Percentiles rank a stretch among this genome's conserved stretches.
Evolutionary conservation across 2,113 vertebrate genomes (phyloP).

Genomic region (Saccopteryx leptura): DNA sequence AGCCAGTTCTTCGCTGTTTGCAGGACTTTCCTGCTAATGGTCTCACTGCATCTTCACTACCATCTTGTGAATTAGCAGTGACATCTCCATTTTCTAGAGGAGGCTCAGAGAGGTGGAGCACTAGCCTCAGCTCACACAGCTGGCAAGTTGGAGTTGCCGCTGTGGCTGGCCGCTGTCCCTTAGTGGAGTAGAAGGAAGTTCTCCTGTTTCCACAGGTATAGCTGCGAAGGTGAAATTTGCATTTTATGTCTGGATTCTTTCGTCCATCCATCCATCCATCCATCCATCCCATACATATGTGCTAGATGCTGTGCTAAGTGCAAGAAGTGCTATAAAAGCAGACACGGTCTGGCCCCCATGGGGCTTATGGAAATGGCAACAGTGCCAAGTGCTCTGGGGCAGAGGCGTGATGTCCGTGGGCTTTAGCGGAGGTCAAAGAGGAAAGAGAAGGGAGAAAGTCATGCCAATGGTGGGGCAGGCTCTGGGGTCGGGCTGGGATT

Average conservation of each 20-base stretch:
- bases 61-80: not conserved
- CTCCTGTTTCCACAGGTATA: too few relatives aligned
- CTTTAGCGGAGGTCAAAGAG: not conserved
- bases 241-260: not conserved
- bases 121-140: not conserved
- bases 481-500: not conserved
- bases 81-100: not conserved
- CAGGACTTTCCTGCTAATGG: not conserved
- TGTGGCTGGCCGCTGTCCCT: not conserved
- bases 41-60: not conserved
- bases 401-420: not conserved
- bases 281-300: not conserved
- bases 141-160: not conserved
- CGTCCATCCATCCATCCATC: not conserved
- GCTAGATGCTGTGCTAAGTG: not conserved
- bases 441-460: not conserved
- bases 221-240: not conserved
- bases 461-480: rapidly evolving
- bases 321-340: not conserved
- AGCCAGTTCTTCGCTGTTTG: not conserved
- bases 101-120: not conserved
- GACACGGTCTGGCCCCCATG: not conserved
- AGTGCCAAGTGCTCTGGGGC: too few relatives aligned
- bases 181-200: not conserved
- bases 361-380: not conserved